Base-by-base conservation (phyloP, 2,888 invertebrate species). In the Norana najaformis region DNA sequence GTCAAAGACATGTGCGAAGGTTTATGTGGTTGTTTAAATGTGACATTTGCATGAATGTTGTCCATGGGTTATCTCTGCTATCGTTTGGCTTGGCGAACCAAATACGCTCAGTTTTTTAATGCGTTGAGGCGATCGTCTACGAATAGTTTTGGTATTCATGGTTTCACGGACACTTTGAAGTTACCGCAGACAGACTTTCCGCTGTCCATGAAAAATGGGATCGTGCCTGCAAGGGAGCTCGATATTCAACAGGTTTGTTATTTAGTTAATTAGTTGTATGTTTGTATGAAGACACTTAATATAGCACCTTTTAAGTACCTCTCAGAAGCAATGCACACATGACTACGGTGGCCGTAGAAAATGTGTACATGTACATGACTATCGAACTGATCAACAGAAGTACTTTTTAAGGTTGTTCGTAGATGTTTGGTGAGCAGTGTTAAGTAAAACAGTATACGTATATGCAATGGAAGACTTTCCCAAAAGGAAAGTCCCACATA, bases 151-250 rank as follows among this genome's bases (percentile, higher is more conserved):
- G 88, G 88, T 53, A 90, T 98, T 90, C 82, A 47, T 20, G 39
- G 38, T 36, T 91, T 83, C 53, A 37, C 88, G 8, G 88, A 91
- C 20, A 93, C 94, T 13, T 90, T 95, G 34, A 93, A 94, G 89
- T 91, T 94, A n/a, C 94, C 95, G 0, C 93, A 93, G 91, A 94
- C 94, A 41, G 90, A 92, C n/a, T 94, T 94, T 90, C 93, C 93
- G 8, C 91, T 94, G 30, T 93, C 94, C 8, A 92, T 94, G 83
- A 93, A 94, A 89, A 92, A 93, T 91, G 93, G 93, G 37, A 92
- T 93, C 36, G 93, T 93, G 34, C 90, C 92, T 23, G 91, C 92
- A 90, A 91, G 94, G 88, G 95, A 94, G 91, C 36, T 91, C 39
- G 92, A 93, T 41, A 93, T 94, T 20, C 94, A 94, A 91, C 92